Conservation (phyloP, 2,113 vertebrate species). For the Panthera leo region DNA sequence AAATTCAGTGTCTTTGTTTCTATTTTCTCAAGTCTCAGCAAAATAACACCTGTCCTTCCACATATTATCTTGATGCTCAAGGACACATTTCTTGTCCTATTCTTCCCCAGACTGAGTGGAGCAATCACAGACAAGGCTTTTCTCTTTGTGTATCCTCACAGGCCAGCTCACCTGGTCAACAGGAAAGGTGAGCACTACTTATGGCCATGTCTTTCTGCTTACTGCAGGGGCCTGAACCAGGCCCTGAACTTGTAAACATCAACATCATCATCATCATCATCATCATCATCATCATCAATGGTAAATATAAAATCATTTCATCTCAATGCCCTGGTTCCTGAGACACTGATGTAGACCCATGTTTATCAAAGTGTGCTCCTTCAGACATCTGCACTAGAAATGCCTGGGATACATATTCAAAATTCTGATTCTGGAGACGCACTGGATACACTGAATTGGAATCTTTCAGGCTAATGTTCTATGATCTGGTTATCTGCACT, state of each 20-base stretch:
- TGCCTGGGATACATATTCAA: neutral
- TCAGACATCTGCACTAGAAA: neutral
- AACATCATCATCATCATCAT: neutral
- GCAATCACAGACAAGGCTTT: neutral
- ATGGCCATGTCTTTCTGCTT: neutral
- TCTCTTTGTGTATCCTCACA: neutral
- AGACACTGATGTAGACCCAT: neutral
- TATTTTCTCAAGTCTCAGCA: neutral
- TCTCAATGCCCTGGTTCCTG: neutral
- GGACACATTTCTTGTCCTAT: neutral
- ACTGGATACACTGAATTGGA: neutral
- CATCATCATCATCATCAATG: neutral
- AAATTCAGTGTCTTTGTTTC: neutral
- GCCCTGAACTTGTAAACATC: neutral
- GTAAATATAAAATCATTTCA: neutral
- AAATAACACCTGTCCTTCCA: neutral
- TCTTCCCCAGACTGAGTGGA: neutral
- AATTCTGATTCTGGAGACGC: neutral
- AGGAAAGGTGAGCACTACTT: neutral
- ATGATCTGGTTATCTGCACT: neutral
- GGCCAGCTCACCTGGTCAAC: neutral
- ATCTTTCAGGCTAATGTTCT: neutral
- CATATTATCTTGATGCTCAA: neutral
- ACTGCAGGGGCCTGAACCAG: neutral
- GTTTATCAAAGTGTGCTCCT: neutral